Evolutionary conservation across 2,113 vertebrate genomes (phyloP), one percentile per base, ranked within the genome.

Genomic region (Ochotona princeps): DNA sequence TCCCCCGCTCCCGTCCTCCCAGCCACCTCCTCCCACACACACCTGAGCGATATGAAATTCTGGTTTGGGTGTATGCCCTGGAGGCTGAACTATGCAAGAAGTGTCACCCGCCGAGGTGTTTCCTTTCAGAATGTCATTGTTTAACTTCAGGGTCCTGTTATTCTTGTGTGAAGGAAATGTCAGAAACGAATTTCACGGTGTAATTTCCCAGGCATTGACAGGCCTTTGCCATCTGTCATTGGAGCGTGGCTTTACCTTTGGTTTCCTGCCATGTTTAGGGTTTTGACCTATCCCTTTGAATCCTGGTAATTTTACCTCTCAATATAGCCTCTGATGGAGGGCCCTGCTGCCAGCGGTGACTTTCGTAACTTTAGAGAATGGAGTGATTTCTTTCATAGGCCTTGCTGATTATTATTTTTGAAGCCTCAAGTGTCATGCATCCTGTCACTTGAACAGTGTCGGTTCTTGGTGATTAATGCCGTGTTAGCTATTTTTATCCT

Each of bases 141-240:
- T 96, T 96, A 92, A 97, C 95, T 96, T 90, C 93, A 94, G 96
- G 96, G 96, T 94, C 94, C 94, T 97, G 95, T 95, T 97, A 86
- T 94, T 95, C 96, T 96, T 94, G 85, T 94, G 96, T 86, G 96
- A 96, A 94, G 93, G 92, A 96, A 97, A 96, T 97, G 97, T 97
- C 96, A 97, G 94, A 91, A 96, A 89, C 81, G 92, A 95, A 94
- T 87, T 93, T 96, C 85, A 91, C 69, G 47, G 0, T 96, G 96
- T 97, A 96, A 93, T 97, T 97, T 96, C 35, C 38, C 75, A 13
- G n/a, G 57, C 87, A 87, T 66, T 91, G 92, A 95, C 91, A 86
- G 93, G 85, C 70, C 94, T 97, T 96, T 96, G 95, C 96, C 85
- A 78, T 32, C 96, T 96, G 96, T 96, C 94, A 95, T 35, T 51